Percentiles rank a stretch among this genome's conserved stretches.
These are phyloP conservation scores for Morpho deidamia DNA, from an alignment of 2,888 invertebrate genomes.

Conservation along the genomic window DNA sequence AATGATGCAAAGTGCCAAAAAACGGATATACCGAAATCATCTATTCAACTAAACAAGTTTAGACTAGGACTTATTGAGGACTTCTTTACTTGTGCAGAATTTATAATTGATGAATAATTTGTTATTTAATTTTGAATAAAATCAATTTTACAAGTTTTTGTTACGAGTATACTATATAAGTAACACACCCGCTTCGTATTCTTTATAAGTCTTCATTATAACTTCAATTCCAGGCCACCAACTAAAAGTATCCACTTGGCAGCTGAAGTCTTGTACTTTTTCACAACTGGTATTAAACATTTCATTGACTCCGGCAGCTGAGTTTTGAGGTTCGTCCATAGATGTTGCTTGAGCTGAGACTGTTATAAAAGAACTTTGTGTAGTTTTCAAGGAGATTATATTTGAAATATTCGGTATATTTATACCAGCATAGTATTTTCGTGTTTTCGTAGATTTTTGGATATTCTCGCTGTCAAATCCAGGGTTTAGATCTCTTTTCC, in stretches of 20 bases:
- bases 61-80: no score
- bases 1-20: no score
- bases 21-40: no score
- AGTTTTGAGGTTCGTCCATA: conserved; percentile 63
- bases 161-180: no score
- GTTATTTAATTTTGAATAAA: background rate
- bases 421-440: conserved; percentile 46
- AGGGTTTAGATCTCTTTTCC: conserved; percentile 57
- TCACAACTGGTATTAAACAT: conserved; percentile 30
- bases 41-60: no score
- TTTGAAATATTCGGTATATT: conserved; percentile 64
- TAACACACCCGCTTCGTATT: conserved; percentile 70
- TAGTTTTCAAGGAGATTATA: conserved; percentile 56
- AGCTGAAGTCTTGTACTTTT: conserved; percentile 37
- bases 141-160: background rate
- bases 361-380: conserved; percentile 35
- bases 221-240: conserved; percentile 73
- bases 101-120: background rate
- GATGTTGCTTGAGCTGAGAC: conserved; percentile 53
- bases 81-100: no score
- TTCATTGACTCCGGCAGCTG: conserved; percentile 47
- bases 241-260: conserved; percentile 41
- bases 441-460: conserved; percentile 37
- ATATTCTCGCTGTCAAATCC: conserved; percentile 65
- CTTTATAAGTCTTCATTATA: conserved; percentile 70